These are phyloP conservation scores for Gymnoscopelus microlampas DNA, from an alignment of 2,797 vertebrate species.

Conservation along the genomic window DNA sequence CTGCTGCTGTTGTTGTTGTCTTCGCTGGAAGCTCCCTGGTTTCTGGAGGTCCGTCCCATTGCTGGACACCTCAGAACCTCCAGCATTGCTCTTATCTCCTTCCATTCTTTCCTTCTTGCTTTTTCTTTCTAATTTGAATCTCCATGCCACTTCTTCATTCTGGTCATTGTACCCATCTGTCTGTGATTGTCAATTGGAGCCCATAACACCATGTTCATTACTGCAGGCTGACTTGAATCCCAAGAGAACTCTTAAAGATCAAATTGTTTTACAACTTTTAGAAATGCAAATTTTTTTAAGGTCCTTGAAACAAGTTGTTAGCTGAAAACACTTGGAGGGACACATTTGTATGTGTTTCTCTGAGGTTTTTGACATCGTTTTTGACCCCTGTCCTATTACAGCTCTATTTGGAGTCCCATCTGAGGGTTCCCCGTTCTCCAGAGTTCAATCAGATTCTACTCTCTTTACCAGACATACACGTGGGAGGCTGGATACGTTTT, in stretches of 20 bases:
- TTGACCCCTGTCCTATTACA: no score
- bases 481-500: no score
- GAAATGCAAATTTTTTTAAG: no score
- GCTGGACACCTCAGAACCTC: conserved; percentile 62
- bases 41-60: conserved; percentile 53
- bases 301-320: no score
- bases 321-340: no score
- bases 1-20: conserved; percentile 44
- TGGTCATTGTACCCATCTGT: conserved; percentile 13
- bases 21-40: conserved; percentile 35
- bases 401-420: no score
- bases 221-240: not conserved
- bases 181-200: conserved; percentile 19
- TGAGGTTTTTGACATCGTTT: no score
- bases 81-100: conserved; percentile 40
- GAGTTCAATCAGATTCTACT: no score
- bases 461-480: no score
- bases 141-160: conserved; percentile 26
- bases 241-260: conserved; percentile 8
- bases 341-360: no score
- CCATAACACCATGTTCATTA: not conserved
- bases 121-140: not conserved
- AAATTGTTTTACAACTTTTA: no score
- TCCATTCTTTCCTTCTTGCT: conserved; percentile 23
- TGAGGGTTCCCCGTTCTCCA: no score